phyloP scores from a whole-genome alignment of 2,113 vertebrate genomes.

The Trogon surrucura region DNA sequence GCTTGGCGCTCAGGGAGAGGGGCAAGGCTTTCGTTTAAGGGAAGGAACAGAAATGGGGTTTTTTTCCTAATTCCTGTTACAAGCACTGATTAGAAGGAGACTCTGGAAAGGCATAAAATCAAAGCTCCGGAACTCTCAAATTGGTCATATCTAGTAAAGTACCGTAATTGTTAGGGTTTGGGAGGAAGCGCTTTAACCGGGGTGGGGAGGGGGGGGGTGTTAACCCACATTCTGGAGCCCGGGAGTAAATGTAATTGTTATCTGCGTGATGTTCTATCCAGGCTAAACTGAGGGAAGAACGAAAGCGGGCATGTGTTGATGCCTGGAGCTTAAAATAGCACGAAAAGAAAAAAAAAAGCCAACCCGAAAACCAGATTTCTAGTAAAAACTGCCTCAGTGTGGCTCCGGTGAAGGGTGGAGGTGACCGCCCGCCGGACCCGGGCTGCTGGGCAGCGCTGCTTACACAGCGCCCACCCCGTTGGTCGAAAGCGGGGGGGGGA shows the following conservation, averaged over 20 bases:
- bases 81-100: not conserved
- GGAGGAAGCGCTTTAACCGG: not conserved
- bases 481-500: not conserved
- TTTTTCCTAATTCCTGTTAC: not conserved
- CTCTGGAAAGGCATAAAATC: not conserved
- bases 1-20: not conserved
- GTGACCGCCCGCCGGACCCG: not conserved
- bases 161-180: not conserved
- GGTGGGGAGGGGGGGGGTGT: not conserved
- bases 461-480: too few relatives aligned
- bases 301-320: not conserved
- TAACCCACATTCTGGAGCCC: not conserved
- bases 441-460: not conserved
- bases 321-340: not conserved
- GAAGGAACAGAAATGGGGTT: not conserved
- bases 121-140: not conserved
- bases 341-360: not conserved
- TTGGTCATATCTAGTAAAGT: not conserved
- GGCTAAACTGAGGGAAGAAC: not conserved
- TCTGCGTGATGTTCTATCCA: not conserved
- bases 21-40: not conserved
- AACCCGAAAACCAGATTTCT: not conserved
- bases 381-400: not conserved
- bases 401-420: not conserved
- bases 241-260: not conserved